Evolutionary conservation across 2,888 invertebrate genomes (phyloP).

Genomic region (Tetragonula carbonaria): DNA sequence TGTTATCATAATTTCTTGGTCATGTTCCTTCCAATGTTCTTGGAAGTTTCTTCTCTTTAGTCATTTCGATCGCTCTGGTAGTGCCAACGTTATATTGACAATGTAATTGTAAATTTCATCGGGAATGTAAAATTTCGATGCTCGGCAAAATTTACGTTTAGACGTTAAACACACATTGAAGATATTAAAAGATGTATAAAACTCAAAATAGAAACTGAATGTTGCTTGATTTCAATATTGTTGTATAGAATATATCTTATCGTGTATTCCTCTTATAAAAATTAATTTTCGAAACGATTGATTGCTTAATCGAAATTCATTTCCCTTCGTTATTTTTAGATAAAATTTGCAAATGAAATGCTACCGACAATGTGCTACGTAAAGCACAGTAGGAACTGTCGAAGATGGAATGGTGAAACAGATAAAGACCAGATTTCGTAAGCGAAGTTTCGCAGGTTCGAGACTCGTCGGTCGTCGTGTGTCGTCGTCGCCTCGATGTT

Average conservation of each 20-base stretch:
- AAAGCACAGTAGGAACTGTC: fast-evolving
- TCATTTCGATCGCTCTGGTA: background rate
- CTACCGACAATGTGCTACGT: fast-evolving
- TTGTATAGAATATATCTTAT: background rate
- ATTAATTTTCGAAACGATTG: no score
- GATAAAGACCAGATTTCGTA: background rate
- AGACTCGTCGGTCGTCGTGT: background rate
- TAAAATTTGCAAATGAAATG: background rate
- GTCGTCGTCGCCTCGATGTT: background rate
- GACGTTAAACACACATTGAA: no score
- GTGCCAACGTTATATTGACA: background rate
- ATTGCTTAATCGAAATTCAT: no score
- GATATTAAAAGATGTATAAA: background rate
- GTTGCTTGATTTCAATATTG: background rate
- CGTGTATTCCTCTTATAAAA: background rate
- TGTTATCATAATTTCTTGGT: background rate
- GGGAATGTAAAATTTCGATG: fast-evolving
- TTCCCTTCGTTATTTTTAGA: no score
- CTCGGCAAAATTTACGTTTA: background rate
- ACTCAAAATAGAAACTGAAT: background rate
- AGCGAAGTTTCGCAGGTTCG: background rate
- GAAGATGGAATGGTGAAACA: background rate
- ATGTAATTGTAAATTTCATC: background rate
- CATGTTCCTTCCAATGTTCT: background rate
- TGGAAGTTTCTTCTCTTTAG: background rate